These are phyloP conservation scores for Latrodectus hesperus DNA, from an alignment of 2,888 invertebrate genomes.

Conservation along the genomic window DNA sequence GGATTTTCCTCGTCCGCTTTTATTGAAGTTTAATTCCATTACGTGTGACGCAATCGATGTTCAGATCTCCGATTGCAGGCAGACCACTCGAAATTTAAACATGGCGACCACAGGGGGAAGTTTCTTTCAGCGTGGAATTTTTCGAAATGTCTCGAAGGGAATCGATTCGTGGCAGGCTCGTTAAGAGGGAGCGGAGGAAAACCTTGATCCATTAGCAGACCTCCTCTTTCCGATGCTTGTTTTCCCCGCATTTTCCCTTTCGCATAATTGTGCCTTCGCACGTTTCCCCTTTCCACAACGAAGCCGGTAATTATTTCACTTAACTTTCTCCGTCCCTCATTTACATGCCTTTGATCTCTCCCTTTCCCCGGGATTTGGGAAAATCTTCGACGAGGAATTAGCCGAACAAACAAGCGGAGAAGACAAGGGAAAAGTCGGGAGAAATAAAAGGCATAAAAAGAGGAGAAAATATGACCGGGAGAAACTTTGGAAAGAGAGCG, in stretches of 20 bases:
- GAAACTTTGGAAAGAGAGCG: background rate
- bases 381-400: constrained; percentile 3
- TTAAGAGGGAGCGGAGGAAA: too few species aligned
- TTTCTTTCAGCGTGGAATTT: too few species aligned
- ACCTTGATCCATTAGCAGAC: too few species aligned
- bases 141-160: too few species aligned
- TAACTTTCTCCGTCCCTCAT: constrained; percentile 46
- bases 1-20: too few species aligned
- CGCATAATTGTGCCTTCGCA: constrained; percentile 3
- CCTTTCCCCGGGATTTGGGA: constrained; percentile 7
- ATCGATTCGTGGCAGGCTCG: too few species aligned
- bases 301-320: constrained; percentile 54
- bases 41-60: too few species aligned
- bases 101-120: too few species aligned
- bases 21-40: too few species aligned
- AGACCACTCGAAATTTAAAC: too few species aligned
- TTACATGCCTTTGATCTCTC: constrained; percentile 58
- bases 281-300: constrained; percentile 19
- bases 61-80: too few species aligned
- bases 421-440: background rate
- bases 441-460: background rate
- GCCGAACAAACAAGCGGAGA: background rate
- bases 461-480: background rate
- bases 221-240: background rate
- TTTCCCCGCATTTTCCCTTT: background rate